A percentile compares a stretch with the other conserved stretches of the same genome.
Conservation (phyloP, 92 coral and sea anemone species). For the Plumapathes pennacea region DNA sequence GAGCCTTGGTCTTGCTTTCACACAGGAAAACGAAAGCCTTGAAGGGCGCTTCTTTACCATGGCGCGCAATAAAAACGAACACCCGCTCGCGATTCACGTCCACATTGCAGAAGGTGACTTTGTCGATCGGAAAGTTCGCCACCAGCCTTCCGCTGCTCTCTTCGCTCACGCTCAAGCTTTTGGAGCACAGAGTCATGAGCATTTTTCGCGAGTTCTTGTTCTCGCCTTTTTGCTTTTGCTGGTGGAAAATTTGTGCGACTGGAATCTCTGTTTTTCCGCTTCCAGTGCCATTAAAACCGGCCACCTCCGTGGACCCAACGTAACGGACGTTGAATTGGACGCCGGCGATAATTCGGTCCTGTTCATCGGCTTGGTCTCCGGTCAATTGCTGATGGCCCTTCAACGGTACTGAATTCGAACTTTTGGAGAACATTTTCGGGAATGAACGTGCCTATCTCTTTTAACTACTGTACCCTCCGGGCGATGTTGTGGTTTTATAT, state of each 20-base stretch:
- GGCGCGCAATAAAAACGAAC: slow-evolving; percentile 90
- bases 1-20: slow-evolving; percentile 76
- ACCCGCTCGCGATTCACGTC: slow-evolving; percentile 68
- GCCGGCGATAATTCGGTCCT: slow-evolving; percentile 83
- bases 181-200: slow-evolving; percentile 72
- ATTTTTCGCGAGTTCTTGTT: slow-evolving; percentile 61
- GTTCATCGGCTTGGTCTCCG: slow-evolving; percentile 80
- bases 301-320: slow-evolving; percentile 78
- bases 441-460: too few relatives aligned
- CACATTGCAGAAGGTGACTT: slow-evolving; percentile 86
- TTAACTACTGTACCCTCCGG: too few relatives aligned
- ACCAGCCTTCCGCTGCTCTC: slow-evolving; percentile 55
- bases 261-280: slow-evolving; percentile 88
- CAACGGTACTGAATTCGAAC: slow-evolving; percentile 45
- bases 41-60: slow-evolving; percentile 58
- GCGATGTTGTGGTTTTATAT: too few relatives aligned
- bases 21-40: slow-evolving; percentile 89
- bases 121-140: slow-evolving; percentile 75
- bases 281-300: slow-evolving; percentile 71
- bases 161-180: slow-evolving; percentile 68
- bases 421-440: slow-evolving; percentile 60
- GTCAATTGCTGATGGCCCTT: slow-evolving; percentile 84
- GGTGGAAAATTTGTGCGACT: slow-evolving; percentile 65
- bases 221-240: slow-evolving; percentile 48
- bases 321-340: slow-evolving; percentile 70